A percentile compares a stretch with the other conserved stretches of the same genome.
phyloP scores from a whole-genome alignment of 30 jellyfish, hydroid and myxozoan genomes.

The Rhopilema esculentum region DNA sequence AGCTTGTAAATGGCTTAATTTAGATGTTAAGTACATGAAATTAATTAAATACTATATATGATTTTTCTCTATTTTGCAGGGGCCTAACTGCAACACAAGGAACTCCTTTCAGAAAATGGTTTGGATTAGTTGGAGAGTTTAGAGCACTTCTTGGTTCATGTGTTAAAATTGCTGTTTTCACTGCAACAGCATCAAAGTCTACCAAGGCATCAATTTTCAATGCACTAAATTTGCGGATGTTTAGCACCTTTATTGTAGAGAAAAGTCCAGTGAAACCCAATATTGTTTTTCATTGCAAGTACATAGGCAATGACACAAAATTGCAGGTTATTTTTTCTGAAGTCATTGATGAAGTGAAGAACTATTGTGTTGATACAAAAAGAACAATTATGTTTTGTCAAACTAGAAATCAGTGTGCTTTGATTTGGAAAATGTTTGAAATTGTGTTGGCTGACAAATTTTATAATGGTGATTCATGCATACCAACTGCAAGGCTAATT shows the following conservation, averaged over 20 bases:
- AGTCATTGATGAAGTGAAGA: conserved; percentile 3
- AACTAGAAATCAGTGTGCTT: conserved; percentile 28
- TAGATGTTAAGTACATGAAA: background rate
- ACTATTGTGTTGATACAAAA: background rate
- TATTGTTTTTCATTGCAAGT: too few species aligned
- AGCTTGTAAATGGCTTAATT: background rate
- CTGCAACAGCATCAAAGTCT: too few species aligned
- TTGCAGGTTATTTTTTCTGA: background rate
- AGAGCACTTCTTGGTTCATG: conserved; percentile 3
- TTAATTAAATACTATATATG: background rate
- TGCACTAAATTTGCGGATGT: too few species aligned
- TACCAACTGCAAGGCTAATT: too few species aligned
- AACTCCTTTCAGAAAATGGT: conserved; percentile 38
- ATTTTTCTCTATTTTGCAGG: background rate
- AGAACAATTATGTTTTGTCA: conserved; percentile 32
- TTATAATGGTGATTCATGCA: too few species aligned
- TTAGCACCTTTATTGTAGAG: too few species aligned
- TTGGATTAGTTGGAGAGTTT: conserved; percentile 19
- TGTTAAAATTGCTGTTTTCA: conserved; percentile 31
- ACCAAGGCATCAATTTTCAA: too few species aligned
- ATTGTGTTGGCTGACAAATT: too few species aligned
- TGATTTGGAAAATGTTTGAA: conserved; percentile 7
- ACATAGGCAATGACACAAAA: too few species aligned
- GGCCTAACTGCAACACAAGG: background rate
- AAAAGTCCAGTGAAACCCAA: too few species aligned